These are phyloP conservation scores for Phrynosoma platyrhinos DNA, from an alignment of 2,113 vertebrate genomes.

Conservation along the genomic window DNA sequence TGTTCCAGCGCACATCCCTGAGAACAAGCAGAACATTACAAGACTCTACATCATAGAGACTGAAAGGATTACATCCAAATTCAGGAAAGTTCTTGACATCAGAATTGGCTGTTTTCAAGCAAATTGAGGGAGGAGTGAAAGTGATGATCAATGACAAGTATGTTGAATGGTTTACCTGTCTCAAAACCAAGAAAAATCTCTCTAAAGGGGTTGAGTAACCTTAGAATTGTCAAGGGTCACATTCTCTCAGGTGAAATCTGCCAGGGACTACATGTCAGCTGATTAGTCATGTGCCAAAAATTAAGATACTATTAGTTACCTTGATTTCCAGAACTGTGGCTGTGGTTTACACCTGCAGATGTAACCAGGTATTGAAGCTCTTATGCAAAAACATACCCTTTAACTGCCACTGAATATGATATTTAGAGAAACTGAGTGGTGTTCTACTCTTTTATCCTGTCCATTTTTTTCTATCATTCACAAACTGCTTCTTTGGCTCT, in stretches of 20 bases:
- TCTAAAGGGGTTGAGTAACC: not conserved
- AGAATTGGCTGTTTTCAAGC: not conserved
- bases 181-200: not conserved
- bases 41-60: not conserved
- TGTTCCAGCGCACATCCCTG: constrained; percentile 99
- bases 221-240: too few relatives aligned
- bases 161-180: not conserved
- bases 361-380: too few relatives aligned
- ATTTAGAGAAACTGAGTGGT: too few relatives aligned
- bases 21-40: not conserved
- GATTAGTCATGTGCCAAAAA: not conserved
- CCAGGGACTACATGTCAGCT: too few relatives aligned
- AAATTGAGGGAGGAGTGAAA: not conserved
- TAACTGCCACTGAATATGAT: too few relatives aligned
- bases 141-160: not conserved
- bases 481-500: not conserved
- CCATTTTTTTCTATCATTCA: too few relatives aligned
- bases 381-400: too few relatives aligned
- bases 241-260: not conserved
- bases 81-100: not conserved
- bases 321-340: not conserved
- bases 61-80: not conserved
- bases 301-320: not conserved
- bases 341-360: not conserved
- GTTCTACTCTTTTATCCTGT: not conserved